Evolutionary conservation across 2,797 vertebrate genomes (phyloP).

Genomic region (Scleropages formosus): DNA sequence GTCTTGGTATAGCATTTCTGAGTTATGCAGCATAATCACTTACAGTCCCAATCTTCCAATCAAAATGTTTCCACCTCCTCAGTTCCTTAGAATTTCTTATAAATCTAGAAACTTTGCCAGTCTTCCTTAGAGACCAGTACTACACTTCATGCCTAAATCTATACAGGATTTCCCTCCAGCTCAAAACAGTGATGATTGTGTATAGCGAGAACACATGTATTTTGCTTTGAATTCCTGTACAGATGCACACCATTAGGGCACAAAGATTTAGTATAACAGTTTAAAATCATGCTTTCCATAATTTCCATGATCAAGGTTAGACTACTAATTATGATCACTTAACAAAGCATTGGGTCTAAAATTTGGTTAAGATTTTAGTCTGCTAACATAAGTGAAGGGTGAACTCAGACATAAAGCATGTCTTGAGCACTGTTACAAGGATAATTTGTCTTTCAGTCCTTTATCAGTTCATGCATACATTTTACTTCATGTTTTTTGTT

Average conservation of each 20-base stretch:
- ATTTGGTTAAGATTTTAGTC: neutral
- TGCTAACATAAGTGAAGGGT: neutral
- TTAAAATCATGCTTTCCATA: neutral
- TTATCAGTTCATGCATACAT: too few relatives aligned
- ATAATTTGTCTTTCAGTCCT: too few relatives aligned
- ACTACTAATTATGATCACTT: neutral
- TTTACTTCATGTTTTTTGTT: too few relatives aligned
- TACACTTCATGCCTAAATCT: neutral
- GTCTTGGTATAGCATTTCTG: conserved; percentile 17
- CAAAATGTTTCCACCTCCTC: conserved; percentile 12
- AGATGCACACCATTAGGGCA: neutral
- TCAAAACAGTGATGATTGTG: neutral
- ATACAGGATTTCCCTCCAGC: neutral
- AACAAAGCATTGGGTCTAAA: neutral
- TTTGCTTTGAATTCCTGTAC: neutral
- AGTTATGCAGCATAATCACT: conserved; percentile 8
- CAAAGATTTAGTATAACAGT: neutral
- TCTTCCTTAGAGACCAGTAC: neutral
- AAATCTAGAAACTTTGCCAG: conserved; percentile 21
- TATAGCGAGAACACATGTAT: neutral
- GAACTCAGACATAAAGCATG: too few relatives aligned
- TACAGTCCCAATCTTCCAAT: conserved; percentile 21
- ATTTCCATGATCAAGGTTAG: neutral
- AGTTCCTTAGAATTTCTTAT: conserved; percentile 17
- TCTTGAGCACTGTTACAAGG: too few relatives aligned